These are phyloP conservation scores for Drosophila seguyi DNA, from an alignment of 1,140 invertebrate genomes.

Conservation along the genomic window DNA sequence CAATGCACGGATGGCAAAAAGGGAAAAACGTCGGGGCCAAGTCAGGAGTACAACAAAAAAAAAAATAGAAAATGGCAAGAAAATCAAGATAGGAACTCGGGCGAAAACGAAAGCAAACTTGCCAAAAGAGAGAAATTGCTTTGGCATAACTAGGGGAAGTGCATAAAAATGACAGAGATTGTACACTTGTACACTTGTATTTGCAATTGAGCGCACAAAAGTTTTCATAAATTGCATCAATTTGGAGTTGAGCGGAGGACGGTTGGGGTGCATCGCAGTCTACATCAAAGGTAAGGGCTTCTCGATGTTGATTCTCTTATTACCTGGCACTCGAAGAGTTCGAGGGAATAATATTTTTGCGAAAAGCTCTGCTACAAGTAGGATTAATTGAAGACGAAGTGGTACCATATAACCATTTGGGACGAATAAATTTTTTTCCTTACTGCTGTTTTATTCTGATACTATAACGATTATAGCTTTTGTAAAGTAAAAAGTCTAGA, in stretches of 20 bases:
- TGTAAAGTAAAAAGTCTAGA: too few species aligned
- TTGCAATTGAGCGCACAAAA: conserved; percentile 82
- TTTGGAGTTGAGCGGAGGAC: conserved; percentile 54
- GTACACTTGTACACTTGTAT: conserved; percentile 60
- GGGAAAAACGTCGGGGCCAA: conserved; percentile 4
- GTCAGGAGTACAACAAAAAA: conserved; percentile 18
- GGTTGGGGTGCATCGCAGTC: background rate
- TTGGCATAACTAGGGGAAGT: conserved; percentile 71
- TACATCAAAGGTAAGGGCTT: conserved; percentile 66
- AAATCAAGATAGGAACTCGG: conserved; percentile 53
- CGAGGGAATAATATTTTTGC: background rate
- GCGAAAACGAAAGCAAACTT: conserved; percentile 48
- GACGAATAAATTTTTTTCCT: background rate
- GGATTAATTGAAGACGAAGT: background rate
- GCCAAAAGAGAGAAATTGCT: conserved; percentile 68
- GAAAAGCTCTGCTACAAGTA: background rate
- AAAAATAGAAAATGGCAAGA: conserved; percentile 24
- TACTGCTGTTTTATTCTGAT: too few species aligned
- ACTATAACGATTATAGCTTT: too few species aligned
- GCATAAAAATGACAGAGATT: conserved; percentile 80
- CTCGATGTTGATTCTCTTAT: conserved; percentile 47
- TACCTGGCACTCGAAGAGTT: conserved; percentile 2
- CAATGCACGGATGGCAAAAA: conserved; percentile 60
- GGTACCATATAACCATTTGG: background rate
- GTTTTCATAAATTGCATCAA: conserved; percentile 83